These are phyloP conservation scores for Pseudoatta argentina DNA, from an alignment of 1,140 invertebrate species.

Conservation along the genomic window DNA sequence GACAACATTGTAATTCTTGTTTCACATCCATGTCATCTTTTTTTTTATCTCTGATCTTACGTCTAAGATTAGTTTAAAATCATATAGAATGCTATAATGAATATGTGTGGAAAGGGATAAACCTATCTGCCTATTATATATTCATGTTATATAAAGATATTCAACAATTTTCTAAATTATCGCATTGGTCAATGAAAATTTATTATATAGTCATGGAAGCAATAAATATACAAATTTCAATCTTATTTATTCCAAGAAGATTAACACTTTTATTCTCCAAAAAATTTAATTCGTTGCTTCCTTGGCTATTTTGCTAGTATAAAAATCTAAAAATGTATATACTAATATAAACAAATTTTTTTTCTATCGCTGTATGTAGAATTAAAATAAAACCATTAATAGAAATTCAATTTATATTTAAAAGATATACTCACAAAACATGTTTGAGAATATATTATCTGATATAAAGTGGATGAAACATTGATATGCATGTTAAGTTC, in stretches of 20 bases:
- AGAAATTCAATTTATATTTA: conserved; percentile 32
- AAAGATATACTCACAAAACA: conserved; percentile 46
- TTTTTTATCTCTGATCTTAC: conserved; percentile 14
- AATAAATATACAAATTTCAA: conserved; percentile 27
- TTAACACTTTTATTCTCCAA: conserved; percentile 23
- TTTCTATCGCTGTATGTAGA: not conserved
- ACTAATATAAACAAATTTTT: conserved; percentile 14
- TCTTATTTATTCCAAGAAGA: conserved; percentile 16
- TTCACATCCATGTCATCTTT: conserved; percentile 33
- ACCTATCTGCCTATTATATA: conserved; percentile 31
- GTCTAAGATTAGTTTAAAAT: conserved; percentile 27
- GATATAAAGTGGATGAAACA: conserved; percentile 39
- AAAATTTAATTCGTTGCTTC: conserved; percentile 41
- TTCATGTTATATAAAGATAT: conserved; percentile 49
- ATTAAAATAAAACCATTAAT: conserved; percentile 25
- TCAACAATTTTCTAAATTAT: conserved; percentile 50
- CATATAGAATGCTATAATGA: conserved; percentile 4
- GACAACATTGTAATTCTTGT: conserved; percentile 35
- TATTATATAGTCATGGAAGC: conserved; percentile 24
- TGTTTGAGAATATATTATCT: not conserved
- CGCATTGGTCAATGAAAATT: conserved; percentile 50
- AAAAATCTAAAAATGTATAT: conserved; percentile 50
- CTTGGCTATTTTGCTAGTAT: conserved; percentile 50
- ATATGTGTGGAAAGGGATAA: conserved; percentile 1
- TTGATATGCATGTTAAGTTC: conserved; percentile 44